Percentiles rank a stretch among this genome's conserved stretches.
Evolutionary conservation across 2,888 invertebrate genomes (phyloP).

Genomic region (Bembecia ichneumoniformis): DNA sequence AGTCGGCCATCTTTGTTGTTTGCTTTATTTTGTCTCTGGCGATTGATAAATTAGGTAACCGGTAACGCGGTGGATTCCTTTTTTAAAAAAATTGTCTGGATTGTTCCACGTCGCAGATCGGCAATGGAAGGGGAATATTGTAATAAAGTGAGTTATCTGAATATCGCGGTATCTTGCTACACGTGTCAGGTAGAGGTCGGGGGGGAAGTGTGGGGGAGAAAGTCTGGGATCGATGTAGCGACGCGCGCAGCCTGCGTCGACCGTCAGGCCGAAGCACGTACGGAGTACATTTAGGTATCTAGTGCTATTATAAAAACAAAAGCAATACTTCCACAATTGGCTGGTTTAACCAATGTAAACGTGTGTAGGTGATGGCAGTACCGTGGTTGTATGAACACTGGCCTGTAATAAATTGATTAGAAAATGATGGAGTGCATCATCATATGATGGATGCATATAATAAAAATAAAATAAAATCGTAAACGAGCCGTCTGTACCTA

Average conservation of each 20-base stretch:
- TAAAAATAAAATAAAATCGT: too few relatives aligned
- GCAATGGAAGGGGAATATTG: background rate
- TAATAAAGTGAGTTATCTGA: constrained; percentile 31
- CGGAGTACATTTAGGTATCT: background rate
- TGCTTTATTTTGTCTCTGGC: background rate
- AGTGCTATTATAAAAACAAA: too few relatives aligned
- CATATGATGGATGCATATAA: too few relatives aligned
- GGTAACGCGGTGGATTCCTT: too few relatives aligned
- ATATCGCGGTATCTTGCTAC: constrained; percentile 36
- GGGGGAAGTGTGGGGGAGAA: constrained; percentile 20
- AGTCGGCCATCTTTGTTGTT: constrained; percentile 13
- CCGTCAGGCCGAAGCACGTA: background rate
- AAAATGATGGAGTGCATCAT: too few relatives aligned
- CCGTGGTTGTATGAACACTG: too few relatives aligned
- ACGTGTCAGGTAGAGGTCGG: constrained; percentile 26
- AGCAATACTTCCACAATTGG: too few relatives aligned
- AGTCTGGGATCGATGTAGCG: constrained; percentile 48
- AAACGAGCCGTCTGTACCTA: too few relatives aligned
- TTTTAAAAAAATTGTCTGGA: background rate
- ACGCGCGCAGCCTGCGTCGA: constrained; percentile 28
- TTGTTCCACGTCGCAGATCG: background rate
- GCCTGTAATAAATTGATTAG: too few relatives aligned
- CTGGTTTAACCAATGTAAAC: too few relatives aligned
- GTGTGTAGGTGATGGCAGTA: too few relatives aligned
- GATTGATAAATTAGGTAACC: background rate